phyloP scores from a whole-genome alignment of 2,888 invertebrate genomes.

The Platerodrilus igneus region DNA sequence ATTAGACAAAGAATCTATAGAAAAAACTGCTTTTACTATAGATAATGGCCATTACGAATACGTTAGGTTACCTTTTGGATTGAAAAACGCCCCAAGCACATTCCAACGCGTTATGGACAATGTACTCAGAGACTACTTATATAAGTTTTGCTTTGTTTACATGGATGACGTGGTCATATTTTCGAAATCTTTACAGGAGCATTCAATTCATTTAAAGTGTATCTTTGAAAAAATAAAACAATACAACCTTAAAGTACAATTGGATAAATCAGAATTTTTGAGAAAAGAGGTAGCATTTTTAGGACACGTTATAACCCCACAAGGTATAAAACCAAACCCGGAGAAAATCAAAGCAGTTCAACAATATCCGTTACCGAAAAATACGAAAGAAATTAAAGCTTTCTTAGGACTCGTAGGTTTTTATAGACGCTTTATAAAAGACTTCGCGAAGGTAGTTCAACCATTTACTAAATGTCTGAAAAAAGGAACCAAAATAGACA shows the following conservation, averaged over 20 bases:
- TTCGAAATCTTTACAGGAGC: conserved; percentile 31
- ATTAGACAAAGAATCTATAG: conserved; percentile 25
- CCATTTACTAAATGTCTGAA: conserved; percentile 33
- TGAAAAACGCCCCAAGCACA: conserved; percentile 30
- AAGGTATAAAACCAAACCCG: conserved; percentile 39
- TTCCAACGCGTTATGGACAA: conserved; percentile 34
- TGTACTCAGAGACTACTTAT: conserved; percentile 26
- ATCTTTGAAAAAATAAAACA: conserved; percentile 29
- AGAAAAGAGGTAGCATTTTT: conserved; percentile 38
- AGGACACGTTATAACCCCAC: conserved; percentile 39
- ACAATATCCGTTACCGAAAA: conserved; percentile 33
- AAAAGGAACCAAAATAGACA: conserved; percentile 24
- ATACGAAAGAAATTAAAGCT: conserved; percentile 32
- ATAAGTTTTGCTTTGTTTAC: conserved; percentile 30
- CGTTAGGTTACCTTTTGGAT: conserved; percentile 32
- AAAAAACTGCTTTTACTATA: conserved; percentile 32
- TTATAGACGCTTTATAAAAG: conserved; percentile 32
- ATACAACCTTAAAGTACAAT: conserved; percentile 30
- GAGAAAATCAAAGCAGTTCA: conserved; percentile 29
- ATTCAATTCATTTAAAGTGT: conserved; percentile 23
- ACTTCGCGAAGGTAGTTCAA: conserved; percentile 29
- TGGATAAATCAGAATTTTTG: conserved; percentile 33
- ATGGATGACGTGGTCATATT: conserved; percentile 38
- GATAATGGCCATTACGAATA: conserved; percentile 32
- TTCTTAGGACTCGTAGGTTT: conserved; percentile 33